phyloP scores from a whole-genome alignment of 2,888 invertebrate genomes.

The Eupsilia transversa region DNA sequence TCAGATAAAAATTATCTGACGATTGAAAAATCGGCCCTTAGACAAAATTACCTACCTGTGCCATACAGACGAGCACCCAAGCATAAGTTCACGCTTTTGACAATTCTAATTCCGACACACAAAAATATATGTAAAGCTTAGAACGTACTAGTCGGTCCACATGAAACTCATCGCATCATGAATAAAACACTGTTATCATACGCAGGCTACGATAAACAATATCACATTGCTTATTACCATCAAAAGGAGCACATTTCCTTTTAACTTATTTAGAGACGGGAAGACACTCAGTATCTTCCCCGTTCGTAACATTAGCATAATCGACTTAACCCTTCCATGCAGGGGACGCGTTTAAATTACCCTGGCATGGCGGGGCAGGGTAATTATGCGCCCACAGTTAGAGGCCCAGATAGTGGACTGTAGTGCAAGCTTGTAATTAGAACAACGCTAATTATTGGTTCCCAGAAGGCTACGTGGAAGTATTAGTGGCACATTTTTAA shows the following conservation, averaged over 20 bases:
- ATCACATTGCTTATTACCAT: constrained; percentile 53
- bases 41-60: neutral
- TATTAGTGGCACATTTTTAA: constrained; percentile 1
- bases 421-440: constrained; percentile 55
- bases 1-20: too few species aligned
- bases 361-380: constrained; percentile 35
- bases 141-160: neutral
- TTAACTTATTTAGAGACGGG: constrained; percentile 47
- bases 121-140: neutral
- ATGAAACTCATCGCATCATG: constrained; percentile 34
- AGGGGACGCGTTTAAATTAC: constrained; percentile 55
- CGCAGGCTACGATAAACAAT: constrained; percentile 39
- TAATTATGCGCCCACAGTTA: constrained; percentile 63
- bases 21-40: too few species aligned
- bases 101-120: neutral
- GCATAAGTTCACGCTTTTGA: neutral
- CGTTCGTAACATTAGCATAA: constrained; percentile 60
- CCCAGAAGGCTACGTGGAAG: neutral
- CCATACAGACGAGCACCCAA: neutral
- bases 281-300: constrained; percentile 57
- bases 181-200: constrained; percentile 34
- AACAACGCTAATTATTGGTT: constrained; percentile 55
- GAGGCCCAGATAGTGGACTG: constrained; percentile 38
- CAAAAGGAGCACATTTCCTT: constrained; percentile 52
- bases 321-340: constrained; percentile 60